Conservation (phyloP, 2,888 invertebrate species). For the Netelia melanura region DNA sequence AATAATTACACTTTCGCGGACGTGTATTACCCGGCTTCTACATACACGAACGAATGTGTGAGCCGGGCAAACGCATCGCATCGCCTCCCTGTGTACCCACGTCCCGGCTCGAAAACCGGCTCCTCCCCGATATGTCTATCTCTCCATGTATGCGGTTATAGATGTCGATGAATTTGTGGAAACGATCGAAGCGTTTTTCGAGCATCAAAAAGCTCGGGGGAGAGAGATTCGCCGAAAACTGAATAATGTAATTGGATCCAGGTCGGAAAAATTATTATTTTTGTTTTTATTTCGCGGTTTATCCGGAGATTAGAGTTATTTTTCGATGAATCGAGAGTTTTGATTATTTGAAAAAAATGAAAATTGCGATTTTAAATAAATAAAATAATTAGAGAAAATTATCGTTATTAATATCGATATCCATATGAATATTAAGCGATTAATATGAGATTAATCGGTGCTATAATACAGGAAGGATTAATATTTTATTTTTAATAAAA, state of each 20-base stretch:
- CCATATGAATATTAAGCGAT: no score
- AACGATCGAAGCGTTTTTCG: slow-evolving; percentile 34
- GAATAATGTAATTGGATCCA: slow-evolving; percentile 2
- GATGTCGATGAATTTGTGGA: slow-evolving; percentile 14
- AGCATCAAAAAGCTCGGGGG: neutral
- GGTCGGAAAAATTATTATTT: neutral
- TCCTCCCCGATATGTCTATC: neutral
- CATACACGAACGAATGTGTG: slow-evolving; percentile 5
- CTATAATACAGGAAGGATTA: no score
- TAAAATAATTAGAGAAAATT: no score
- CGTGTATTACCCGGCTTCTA: slow-evolving; percentile 10
- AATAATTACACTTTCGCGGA: slow-evolving; percentile 68
- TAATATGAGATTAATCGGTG: no score
- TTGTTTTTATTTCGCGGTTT: neutral
- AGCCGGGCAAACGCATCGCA: neutral
- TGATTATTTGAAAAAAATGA: no score
- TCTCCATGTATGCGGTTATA: no score
- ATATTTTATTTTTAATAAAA: no score
- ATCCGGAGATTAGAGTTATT: neutral
- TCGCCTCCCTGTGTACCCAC: neutral
- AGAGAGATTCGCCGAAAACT: neutral
- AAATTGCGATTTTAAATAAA: no score
- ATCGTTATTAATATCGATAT: neutral
- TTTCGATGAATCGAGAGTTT: no score
- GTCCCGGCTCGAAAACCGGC: neutral